phyloP scores from a whole-genome alignment of 2,797 vertebrate species.

The Florisuga fusca region DNA sequence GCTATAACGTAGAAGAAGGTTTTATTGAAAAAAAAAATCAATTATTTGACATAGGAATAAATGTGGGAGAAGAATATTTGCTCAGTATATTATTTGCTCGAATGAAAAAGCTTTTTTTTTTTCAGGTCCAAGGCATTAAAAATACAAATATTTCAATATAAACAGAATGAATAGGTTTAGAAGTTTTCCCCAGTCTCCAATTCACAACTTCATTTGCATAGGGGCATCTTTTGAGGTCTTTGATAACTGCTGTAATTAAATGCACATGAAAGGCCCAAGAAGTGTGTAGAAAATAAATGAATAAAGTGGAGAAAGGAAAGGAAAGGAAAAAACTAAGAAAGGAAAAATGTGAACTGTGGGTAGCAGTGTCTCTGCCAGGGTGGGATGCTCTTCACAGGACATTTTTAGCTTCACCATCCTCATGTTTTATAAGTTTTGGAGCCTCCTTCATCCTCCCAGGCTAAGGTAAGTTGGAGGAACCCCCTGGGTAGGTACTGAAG shows the following conservation, averaged over 20 bases:
- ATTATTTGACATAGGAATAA: conserved; percentile 57
- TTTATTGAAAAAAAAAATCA: neutral
- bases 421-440: neutral
- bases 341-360: neutral
- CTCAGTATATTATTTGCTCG: conserved; percentile 5
- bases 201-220: conserved; percentile 60
- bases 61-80: conserved; percentile 56
- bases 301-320: neutral
- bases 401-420: neutral
- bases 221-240: conserved; percentile 64
- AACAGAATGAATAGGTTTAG: conserved; percentile 67
- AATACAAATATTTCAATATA: conserved; percentile 70
- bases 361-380: neutral
- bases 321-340: neutral
- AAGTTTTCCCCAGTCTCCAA: conserved; percentile 29
- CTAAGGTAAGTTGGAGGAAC: neutral
- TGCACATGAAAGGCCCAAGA: conserved; percentile 66
- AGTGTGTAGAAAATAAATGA: conserved; percentile 45
- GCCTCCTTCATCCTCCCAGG: neutral
- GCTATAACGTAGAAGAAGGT: conserved; percentile 5
- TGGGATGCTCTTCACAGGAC: neutral
- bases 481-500: neutral
- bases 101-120: neutral
- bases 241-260: conserved; percentile 72
- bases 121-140: conserved; percentile 37